Percentiles rank a stretch among this genome's conserved stretches.
Conservation (phyloP, 2,113 vertebrate genomes). For the Tyrannus savana region DNA sequence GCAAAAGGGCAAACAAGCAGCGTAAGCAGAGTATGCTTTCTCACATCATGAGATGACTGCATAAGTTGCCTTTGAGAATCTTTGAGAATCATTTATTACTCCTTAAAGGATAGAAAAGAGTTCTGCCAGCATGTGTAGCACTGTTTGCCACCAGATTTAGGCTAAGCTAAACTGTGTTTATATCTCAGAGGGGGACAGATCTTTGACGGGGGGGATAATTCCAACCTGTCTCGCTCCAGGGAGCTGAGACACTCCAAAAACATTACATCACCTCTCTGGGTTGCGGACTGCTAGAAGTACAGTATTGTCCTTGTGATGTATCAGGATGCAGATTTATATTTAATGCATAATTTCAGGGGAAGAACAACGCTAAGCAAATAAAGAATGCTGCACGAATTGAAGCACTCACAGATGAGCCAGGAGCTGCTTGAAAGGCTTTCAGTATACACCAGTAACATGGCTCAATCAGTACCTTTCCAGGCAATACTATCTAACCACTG, state of each 20-base stretch:
- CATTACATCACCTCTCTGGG: slow-evolving; percentile 20
- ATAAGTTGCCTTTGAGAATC: background rate
- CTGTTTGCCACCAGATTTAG: background rate
- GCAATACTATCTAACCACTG: slow-evolving; percentile 1
- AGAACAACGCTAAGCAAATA: slow-evolving; percentile 41
- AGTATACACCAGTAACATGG: background rate
- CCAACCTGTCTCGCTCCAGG: background rate
- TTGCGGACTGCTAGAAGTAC: background rate
- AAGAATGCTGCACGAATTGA: background rate
- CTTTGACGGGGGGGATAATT: background rate
- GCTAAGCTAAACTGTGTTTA: background rate
- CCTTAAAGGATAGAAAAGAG: background rate
- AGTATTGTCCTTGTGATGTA: background rate
- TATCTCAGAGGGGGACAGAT: background rate
- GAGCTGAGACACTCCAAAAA: slow-evolving; percentile 33
- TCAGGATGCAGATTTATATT: slow-evolving; percentile 27
- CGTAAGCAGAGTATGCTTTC: background rate
- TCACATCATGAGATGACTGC: background rate
- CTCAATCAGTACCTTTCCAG: background rate
- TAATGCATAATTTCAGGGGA: background rate
- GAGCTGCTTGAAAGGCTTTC: background rate
- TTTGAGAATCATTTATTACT: background rate
- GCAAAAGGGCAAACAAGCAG: background rate
- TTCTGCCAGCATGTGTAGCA: background rate
- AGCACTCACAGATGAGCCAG: background rate